Evolutionary conservation across 1,140 invertebrate genomes (phyloP), one percentile per base, ranked within the genome.

Genomic region (Tribolium castaneum): DNA sequence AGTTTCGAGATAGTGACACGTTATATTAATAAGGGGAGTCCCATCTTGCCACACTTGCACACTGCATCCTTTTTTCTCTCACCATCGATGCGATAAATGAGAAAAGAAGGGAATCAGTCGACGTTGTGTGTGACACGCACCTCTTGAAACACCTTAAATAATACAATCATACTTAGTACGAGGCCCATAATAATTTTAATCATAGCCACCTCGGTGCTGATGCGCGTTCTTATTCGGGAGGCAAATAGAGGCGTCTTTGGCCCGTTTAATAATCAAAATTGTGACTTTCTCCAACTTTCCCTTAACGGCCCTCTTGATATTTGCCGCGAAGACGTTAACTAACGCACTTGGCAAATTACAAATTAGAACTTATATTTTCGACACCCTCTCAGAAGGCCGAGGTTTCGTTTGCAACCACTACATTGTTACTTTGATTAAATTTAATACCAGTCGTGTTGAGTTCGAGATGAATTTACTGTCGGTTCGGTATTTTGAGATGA

Each of bases 361-460:
- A 82, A 82, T 81, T 79, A 82, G 82, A 82, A 82, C 80, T 82
- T 82, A 81, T 82, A 82, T 81, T 82, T 82, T 81, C 82, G 74
- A 82, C 80, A 79, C 80, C 80, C 78, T 81, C 78, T 75, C 78
- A 73, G 49, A 73, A 75, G 78, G 78, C 75, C 75, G 78, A 80
- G 78, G 75, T 80, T 80, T 80, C 78, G 78, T 77, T 77, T 74
- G 75, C 70, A 75, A 80, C 78, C 78, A 72, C 75, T 80, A 80
- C 78, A 80, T 75, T 62, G 80, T 81, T 78, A 77, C 80, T 81
- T 79, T 81, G 80, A 81, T 81, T 81, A 82, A 81, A 80, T 75
- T 80, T 78, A 79, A 80, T 80, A 79, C 78, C 78, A 70, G 73
- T 79, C 72, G 78, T 74, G 80, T 73, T 71, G 75, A 73, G 78